These are phyloP conservation scores for Lordiphosa fenestrarum DNA, from an alignment of 2,888 invertebrate genomes.

Conservation along the genomic window DNA sequence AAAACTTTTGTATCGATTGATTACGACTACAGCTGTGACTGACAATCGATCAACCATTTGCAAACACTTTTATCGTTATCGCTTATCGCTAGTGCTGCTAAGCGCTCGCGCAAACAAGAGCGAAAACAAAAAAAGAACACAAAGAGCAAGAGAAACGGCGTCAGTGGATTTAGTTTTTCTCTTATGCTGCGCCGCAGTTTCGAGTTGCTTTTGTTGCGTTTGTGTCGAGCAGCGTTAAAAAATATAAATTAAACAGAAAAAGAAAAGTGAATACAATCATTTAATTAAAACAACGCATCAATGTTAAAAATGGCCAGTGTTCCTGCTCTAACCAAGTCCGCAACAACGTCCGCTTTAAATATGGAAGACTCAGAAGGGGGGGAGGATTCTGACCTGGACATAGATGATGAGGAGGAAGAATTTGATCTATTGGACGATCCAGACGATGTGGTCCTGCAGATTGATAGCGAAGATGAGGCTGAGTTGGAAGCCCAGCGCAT, in stretches of 20 bases:
- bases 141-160: slow-evolving; percentile 60
- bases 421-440: slow-evolving; percentile 54
- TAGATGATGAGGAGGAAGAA: slow-evolving; percentile 54
- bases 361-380: slow-evolving; percentile 39
- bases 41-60: not conserved
- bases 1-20: slow-evolving; percentile 4
- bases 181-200: slow-evolving; percentile 37
- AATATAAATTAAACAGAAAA: slow-evolving; percentile 32
- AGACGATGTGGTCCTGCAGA: slow-evolving; percentile 65
- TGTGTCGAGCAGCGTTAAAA: slow-evolving; percentile 18
- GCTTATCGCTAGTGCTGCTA: no score
- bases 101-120: slow-evolving; percentile 12
- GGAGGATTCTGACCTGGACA: slow-evolving; percentile 58
- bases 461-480: slow-evolving; percentile 77
- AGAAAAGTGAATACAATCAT: slow-evolving; percentile 25
- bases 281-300: slow-evolving; percentile 25
- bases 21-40: not conserved
- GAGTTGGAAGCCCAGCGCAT: slow-evolving; percentile 76
- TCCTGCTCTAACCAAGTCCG: not conserved
- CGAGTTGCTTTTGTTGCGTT: slow-evolving; percentile 12
- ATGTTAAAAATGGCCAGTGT: slow-evolving; percentile 66
- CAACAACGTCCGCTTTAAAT: no score
- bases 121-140: slow-evolving; percentile 44
- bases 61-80: no score
- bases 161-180: slow-evolving; percentile 74